A percentile compares a stretch with the other conserved stretches of the same genome.
Conservation (phyloP, 2,113 vertebrate genomes). For the Hydrolagus affinis region DNA sequence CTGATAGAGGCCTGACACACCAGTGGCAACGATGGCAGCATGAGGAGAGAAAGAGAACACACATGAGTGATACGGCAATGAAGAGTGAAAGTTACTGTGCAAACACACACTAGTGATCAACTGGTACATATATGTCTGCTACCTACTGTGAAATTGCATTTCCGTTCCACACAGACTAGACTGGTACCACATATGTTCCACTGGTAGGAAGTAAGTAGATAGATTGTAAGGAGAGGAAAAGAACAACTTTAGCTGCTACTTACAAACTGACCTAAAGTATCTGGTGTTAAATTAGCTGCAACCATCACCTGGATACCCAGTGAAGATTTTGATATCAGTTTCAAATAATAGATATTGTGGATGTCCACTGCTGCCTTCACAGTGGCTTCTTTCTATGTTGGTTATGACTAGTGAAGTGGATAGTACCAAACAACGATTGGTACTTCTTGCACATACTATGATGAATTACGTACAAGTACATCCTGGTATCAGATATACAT, state of each 20-base stretch:
- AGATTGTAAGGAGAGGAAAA: neutral
- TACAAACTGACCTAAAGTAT: neutral
- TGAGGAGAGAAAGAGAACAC: slow-evolving; percentile 53
- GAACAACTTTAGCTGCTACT: too few relatives aligned
- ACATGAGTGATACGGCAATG: slow-evolving; percentile 12
- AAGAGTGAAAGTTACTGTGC: slow-evolving; percentile 6
- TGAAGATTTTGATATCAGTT: neutral
- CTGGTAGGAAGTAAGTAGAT: neutral
- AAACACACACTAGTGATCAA: neutral
- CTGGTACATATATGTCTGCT: neutral
- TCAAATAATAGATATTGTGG: neutral
- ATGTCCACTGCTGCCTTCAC: neutral
- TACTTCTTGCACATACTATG: neutral
- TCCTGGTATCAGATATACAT: neutral
- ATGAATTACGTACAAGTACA: neutral
- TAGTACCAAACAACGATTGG: neutral
- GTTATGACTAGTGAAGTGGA: neutral
- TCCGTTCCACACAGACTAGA: neutral
- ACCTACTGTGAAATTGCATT: neutral
- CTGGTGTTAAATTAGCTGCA: neutral
- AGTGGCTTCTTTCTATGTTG: neutral
- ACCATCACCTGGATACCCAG: neutral
- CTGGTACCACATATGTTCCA: neutral
- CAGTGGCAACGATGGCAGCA: slow-evolving; percentile 64
- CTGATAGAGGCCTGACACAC: slow-evolving; percentile 90